Evolutionary conservation across 1,140 invertebrate genomes (phyloP).

Genomic region (Berghia stephanieae): DNA sequence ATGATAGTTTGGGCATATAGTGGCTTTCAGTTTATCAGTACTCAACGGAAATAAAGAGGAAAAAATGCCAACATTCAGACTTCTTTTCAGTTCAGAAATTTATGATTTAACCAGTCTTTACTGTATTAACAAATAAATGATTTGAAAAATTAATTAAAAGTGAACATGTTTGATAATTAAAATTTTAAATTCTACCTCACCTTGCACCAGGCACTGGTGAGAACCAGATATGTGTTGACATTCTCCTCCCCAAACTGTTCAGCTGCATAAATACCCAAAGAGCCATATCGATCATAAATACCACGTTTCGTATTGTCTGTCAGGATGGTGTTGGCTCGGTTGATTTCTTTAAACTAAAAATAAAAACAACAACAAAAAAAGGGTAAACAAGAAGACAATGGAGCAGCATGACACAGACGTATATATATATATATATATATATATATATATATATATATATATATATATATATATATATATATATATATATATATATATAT

Average conservation of each 20-base stretch:
- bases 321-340: conserved; percentile 68
- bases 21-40: too few relatives aligned
- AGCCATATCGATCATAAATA: conserved; percentile 69
- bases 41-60: not conserved
- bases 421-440: not conserved
- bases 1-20: too few relatives aligned
- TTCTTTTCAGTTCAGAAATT: not conserved
- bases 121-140: not conserved
- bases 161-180: not conserved
- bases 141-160: not conserved
- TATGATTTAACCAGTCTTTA: not conserved
- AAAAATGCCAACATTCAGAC: not conserved
- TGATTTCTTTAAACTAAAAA: conserved; percentile 70
- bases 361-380: not conserved
- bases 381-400: not conserved
- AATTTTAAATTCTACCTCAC: conserved; percentile 67
- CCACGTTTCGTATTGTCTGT: conserved; percentile 66
- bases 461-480: too few relatives aligned
- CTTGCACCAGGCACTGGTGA: conserved; percentile 94
- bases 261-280: conserved; percentile 68
- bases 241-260: conserved; percentile 70
- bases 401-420: not conserved
- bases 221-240: conserved; percentile 65
- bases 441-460: not conserved
- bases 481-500: too few relatives aligned